phyloP scores from a whole-genome alignment of 2,113 vertebrate genomes.

The Rhea americana region DNA sequence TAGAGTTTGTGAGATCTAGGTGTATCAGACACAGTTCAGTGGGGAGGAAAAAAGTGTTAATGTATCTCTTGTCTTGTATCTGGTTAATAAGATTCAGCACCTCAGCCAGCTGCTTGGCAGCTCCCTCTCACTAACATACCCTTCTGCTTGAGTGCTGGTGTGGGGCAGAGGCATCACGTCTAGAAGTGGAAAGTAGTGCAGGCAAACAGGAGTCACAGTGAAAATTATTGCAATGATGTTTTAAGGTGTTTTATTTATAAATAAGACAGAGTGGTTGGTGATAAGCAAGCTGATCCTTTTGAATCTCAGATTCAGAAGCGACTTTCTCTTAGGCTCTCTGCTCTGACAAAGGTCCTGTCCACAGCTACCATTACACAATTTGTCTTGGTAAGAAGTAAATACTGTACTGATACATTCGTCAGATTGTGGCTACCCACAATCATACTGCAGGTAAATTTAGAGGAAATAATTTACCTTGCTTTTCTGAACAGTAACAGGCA shows the following conservation, averaged over 20 bases:
- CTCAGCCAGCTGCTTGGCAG: not conserved
- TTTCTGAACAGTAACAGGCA: not conserved
- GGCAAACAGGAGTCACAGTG: not conserved
- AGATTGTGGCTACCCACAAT: not conserved
- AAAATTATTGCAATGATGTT: not conserved
- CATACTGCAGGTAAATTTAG: not conserved
- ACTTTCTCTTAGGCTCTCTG: not conserved
- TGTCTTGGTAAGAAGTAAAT: not conserved
- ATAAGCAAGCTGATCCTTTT: not conserved
- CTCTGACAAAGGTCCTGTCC: not conserved
- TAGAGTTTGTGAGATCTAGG: not conserved
- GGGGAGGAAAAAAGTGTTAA: not conserved
- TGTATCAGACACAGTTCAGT: not conserved
- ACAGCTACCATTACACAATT: not conserved
- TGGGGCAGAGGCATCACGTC: not conserved
- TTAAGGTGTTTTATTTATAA: not conserved
- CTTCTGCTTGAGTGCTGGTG: not conserved
- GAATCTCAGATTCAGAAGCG: not conserved
- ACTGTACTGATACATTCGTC: not conserved
- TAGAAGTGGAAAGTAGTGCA: not conserved
- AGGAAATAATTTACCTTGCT: not conserved
- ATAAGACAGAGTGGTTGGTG: not conserved
- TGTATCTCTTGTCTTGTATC: not conserved
- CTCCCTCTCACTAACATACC: not conserved
- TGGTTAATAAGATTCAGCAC: not conserved